These are phyloP conservation scores for Belgica antarctica DNA, from an alignment of 2,888 invertebrate genomes.

Conservation along the genomic window DNA sequence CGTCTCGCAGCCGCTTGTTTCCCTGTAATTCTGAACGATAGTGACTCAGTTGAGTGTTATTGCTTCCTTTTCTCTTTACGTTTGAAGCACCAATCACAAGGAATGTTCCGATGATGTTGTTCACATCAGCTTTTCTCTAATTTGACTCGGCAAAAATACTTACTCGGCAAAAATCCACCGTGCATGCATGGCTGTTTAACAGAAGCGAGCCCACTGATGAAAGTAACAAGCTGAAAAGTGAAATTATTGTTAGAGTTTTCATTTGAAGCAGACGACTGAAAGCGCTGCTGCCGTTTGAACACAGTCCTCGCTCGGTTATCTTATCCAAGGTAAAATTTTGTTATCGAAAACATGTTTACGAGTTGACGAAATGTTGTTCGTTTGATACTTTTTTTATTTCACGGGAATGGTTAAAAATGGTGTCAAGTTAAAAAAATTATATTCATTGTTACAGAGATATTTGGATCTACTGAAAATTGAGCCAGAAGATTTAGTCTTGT, in stretches of 20 bases:
- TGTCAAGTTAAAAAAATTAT: too few relatives aligned
- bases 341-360: background rate
- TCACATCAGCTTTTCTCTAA: too few relatives aligned
- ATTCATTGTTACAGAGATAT: too few relatives aligned
- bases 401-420: too few relatives aligned
- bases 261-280: background rate
- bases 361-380: background rate
- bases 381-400: too few relatives aligned
- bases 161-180: slow-evolving; percentile 32
- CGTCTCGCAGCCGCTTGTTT: slow-evolving; percentile 51
- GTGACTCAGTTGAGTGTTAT: background rate
- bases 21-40: slow-evolving; percentile 32
- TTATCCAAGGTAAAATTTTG: slow-evolving; percentile 1
- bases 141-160: background rate
- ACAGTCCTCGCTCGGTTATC: background rate
- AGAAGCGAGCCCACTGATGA: background rate
- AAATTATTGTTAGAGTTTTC: background rate
- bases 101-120: too few relatives aligned
- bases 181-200: slow-evolving; percentile 33
- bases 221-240: background rate
- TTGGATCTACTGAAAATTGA: too few relatives aligned
- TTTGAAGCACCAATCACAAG: too few relatives aligned
- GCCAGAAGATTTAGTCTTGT: too few relatives aligned
- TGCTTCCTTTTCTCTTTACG: too few relatives aligned
- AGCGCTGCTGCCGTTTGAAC: background rate